phyloP scores from a whole-genome alignment of 2,113 vertebrate species.

The Lophotis ruficrista region DNA sequence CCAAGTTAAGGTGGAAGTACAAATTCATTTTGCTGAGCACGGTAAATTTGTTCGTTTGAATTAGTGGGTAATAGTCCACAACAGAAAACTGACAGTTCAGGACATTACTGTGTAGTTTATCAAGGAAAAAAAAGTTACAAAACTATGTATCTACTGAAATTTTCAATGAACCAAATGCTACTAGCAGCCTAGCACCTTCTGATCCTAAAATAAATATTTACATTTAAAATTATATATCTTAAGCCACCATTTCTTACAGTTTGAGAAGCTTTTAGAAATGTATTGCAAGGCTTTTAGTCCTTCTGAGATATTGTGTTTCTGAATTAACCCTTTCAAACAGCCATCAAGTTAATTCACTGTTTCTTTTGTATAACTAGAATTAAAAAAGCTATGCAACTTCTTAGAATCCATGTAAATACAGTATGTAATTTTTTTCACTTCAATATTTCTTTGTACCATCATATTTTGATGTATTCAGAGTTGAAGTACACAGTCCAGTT shows the following conservation, averaged over 20 bases:
- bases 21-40: not conserved
- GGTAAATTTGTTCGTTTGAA: not conserved
- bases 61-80: not conserved
- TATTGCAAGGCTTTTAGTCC: not conserved
- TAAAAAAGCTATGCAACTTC: not conserved
- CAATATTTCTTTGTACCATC: slow-evolving; percentile 7
- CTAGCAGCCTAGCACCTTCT: not conserved
- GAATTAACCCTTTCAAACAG: slow-evolving; percentile 17
- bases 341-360: not conserved
- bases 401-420: not conserved
- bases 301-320: not conserved
- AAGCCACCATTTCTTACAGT: not conserved
- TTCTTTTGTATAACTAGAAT: not conserved
- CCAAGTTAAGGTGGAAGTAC: not conserved
- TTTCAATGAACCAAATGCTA: not conserved
- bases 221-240: not conserved
- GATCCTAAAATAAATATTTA: slow-evolving; percentile 4
- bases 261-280: not conserved
- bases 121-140: not conserved
- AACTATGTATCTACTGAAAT: not conserved
- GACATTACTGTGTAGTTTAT: not conserved
- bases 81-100: not conserved
- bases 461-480: not conserved
- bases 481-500: not conserved
- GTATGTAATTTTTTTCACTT: not conserved